Evolutionary conservation across 2,113 vertebrate genomes (phyloP), one percentile per base, ranked within the genome.

Genomic region (Spilogale gracilis): DNA sequence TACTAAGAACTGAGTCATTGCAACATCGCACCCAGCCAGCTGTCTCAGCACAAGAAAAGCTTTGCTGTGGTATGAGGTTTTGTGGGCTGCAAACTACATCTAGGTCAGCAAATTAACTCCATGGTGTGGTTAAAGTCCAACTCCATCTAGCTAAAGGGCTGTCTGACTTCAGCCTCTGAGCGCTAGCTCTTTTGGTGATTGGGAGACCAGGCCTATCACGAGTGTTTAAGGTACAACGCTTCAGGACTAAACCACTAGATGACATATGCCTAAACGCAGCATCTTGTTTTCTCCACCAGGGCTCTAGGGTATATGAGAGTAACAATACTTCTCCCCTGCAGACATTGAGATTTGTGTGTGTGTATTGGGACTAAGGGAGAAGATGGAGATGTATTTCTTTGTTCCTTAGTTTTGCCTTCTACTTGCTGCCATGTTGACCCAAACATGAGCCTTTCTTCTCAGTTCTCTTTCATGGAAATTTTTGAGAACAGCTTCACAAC

Each of bases 61-160:
- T 94, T 84, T 74, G 93, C 94, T 89, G 89, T 90, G 95, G 81
- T 18, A 13, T 89, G 96, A 95, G 96, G 96, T 84, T 91, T 90
- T 96, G 95, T 61, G 95, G 96, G 85, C 82, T 83, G 52, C 71
- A 71, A 27, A 63, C 84, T 83, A 58, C 95, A 87, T 94, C 81
- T 93, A 65, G 96, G 96, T 97, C 97, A 97, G 96, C 95, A 94
- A 81, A 96, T 87, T 73, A 63, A 50, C 93, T 92, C 91, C 74
- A 38, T 32, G 4, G 78, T 16, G 89, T 54, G 80, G 92, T 45
- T 78, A 69, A 67, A 76, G 74, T 79, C 97, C 65, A 87, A 83
- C 81, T 38, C 18, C 65, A 1, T 27, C 56, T 5, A 6, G 25
- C 20, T 86, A 12, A 87, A 65, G 54, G 71, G 91, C 79, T 17